A percentile compares a stretch with the other conserved stretches of the same genome.
Conservation (phyloP, 1,140 invertebrate genomes). For the Drosophila sechellia region DNA sequence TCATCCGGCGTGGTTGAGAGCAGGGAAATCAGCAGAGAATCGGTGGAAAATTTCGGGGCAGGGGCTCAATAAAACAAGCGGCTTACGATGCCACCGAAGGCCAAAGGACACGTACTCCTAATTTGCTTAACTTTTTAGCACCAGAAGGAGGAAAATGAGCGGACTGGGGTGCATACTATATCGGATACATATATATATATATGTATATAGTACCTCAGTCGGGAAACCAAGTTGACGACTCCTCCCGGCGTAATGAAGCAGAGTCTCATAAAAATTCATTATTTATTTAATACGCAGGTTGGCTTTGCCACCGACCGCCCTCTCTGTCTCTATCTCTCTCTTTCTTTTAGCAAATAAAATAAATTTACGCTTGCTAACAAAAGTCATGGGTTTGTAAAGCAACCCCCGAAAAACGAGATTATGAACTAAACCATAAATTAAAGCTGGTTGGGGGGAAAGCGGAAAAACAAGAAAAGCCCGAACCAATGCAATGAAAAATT, state of each 20-base stretch:
- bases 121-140: conserved; percentile 83
- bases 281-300: conserved; percentile 81
- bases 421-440: conserved; percentile 54
- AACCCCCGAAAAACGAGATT: conserved; percentile 32
- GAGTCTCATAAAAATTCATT: conserved; percentile 82
- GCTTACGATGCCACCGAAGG: conserved; percentile 65
- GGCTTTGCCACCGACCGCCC: conserved; percentile 11
- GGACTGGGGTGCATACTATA: conserved; percentile 32
- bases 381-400: conserved; percentile 51
- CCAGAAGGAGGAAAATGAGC: conserved; percentile 32
- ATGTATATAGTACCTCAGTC: not conserved
- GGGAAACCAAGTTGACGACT: conserved; percentile 16
- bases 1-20: conserved; percentile 1
- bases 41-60: conserved; percentile 3
- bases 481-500: conserved; percentile 12
- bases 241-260: conserved; percentile 72
- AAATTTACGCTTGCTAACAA: conserved; percentile 77
- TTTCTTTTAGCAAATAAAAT: conserved; percentile 67
- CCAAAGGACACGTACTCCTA: conserved; percentile 67
- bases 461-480: not conserved
- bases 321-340: not conserved
- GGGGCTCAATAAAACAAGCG: conserved; percentile 72
- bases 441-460: conserved; percentile 1
- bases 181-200: not conserved
- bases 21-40: conserved; percentile 14